Conservation (phyloP, 1,140 invertebrate genomes). For the Temnothorax nylanderi region DNA sequence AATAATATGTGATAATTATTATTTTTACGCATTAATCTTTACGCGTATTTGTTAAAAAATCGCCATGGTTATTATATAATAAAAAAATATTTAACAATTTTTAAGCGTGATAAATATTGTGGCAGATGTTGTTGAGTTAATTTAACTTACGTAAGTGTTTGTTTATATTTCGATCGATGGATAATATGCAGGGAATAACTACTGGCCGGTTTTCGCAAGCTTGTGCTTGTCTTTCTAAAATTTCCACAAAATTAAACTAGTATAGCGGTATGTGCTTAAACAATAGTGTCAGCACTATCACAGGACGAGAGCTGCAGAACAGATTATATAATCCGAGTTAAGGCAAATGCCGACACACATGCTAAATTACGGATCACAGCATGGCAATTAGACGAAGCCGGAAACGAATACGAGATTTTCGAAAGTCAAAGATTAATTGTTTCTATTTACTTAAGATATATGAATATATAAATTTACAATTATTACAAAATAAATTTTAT, state of each 20-base stretch:
- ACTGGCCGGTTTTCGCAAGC: background rate
- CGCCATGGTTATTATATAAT: background rate
- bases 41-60: background rate
- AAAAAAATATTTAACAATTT: background rate
- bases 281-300: slow-evolving; percentile 16
- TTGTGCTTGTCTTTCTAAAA: slow-evolving; percentile 6
- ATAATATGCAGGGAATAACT: background rate
- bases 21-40: background rate
- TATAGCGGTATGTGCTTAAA: background rate
- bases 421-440: background rate
- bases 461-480: background rate
- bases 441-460: background rate
- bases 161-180: background rate
- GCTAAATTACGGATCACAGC: background rate
- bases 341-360: background rate
- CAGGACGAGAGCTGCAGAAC: background rate
- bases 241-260: background rate
- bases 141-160: background rate
- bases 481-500: background rate
- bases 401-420: background rate
- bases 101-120: background rate
- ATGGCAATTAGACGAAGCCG: background rate
- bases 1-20: background rate
- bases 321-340: slow-evolving; percentile 21
- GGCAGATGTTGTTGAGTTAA: background rate